These are phyloP conservation scores for Hydropotes inermis DNA, from an alignment of 2,113 vertebrate species.

Conservation along the genomic window DNA sequence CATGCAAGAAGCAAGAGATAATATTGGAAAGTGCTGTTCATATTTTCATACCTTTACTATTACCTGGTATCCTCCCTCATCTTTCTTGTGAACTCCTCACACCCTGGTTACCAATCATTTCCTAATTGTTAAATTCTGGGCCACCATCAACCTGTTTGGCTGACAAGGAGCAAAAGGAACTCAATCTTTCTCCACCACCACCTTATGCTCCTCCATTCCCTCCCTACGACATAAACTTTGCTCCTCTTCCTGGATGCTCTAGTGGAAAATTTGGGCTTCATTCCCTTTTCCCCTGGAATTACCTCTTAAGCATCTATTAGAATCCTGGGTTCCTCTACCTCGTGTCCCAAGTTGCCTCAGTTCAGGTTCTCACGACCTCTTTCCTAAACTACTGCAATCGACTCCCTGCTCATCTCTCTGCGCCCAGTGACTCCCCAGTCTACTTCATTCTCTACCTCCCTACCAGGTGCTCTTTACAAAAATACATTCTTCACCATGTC, in stretches of 20 bases:
- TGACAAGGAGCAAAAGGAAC: not conserved
- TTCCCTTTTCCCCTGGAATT: not conserved
- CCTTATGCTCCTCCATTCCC: not conserved
- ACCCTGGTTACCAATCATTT: not conserved
- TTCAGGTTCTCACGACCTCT: not conserved
- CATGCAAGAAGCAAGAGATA: not conserved
- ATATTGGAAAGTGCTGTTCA: not conserved
- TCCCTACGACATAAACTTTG: not conserved
- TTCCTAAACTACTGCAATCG: not conserved
- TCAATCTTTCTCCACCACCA: not conserved
- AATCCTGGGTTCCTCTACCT: not conserved
- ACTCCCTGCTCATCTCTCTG: not conserved
- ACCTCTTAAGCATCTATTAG: not conserved
- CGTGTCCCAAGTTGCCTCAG: rapidly evolving
- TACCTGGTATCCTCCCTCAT: not conserved
- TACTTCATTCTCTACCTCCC: not conserved
- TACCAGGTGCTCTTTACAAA: not conserved
- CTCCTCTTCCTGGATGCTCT: not conserved
- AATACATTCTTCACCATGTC: not conserved
- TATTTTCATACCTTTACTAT: not conserved
- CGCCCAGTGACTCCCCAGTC: not conserved
- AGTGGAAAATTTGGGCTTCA: not conserved
- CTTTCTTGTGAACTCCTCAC: not conserved
- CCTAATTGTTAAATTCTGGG: not conserved
- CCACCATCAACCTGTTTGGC: not conserved